phyloP scores from a whole-genome alignment of 2,888 invertebrate genomes.

The Euzetes globulus region DNA sequence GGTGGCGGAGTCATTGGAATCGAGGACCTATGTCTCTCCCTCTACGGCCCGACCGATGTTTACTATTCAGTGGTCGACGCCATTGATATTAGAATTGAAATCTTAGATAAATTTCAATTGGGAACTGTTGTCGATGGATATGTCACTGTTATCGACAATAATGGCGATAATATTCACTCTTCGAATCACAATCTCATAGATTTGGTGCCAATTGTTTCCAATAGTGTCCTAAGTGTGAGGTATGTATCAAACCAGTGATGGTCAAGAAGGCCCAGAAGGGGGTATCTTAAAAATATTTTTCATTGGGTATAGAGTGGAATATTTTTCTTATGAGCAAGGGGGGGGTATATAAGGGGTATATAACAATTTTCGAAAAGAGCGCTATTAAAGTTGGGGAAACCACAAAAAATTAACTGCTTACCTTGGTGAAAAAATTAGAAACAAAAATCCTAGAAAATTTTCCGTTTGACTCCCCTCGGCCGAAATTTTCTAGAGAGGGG shows the following conservation, averaged over 20 bases:
- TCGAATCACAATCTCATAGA: slow-evolving; percentile 27
- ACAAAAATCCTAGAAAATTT: too few relatives aligned
- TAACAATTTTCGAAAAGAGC: too few relatives aligned
- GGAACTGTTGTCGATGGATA: slow-evolving; percentile 23
- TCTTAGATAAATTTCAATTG: slow-evolving; percentile 34
- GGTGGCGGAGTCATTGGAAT: slow-evolving; percentile 28
- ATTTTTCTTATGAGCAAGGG: too few relatives aligned
- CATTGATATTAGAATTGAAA: slow-evolving; percentile 34
- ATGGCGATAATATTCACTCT: slow-evolving; percentile 21
- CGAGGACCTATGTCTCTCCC: slow-evolving; percentile 21
- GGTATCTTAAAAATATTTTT: too few relatives aligned
- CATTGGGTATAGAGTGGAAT: too few relatives aligned
- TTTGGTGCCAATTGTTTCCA: slow-evolving; percentile 23
- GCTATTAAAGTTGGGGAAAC: too few relatives aligned
- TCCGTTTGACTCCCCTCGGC: too few relatives aligned
- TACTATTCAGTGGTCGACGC: slow-evolving; percentile 35
- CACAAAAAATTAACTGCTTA: too few relatives aligned
- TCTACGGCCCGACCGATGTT: neutral
- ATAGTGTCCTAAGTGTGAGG: slow-evolving; percentile 4
- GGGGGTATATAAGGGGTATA: too few relatives aligned
- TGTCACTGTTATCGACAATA: slow-evolving; percentile 25
- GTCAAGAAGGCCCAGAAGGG: too few relatives aligned
- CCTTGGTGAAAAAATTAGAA: too few relatives aligned
- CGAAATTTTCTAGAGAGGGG: too few relatives aligned
- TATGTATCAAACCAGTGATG: neutral